phyloP scores from a whole-genome alignment of 2,797 vertebrate genomes.

The Peromyscus attwateri region DNA sequence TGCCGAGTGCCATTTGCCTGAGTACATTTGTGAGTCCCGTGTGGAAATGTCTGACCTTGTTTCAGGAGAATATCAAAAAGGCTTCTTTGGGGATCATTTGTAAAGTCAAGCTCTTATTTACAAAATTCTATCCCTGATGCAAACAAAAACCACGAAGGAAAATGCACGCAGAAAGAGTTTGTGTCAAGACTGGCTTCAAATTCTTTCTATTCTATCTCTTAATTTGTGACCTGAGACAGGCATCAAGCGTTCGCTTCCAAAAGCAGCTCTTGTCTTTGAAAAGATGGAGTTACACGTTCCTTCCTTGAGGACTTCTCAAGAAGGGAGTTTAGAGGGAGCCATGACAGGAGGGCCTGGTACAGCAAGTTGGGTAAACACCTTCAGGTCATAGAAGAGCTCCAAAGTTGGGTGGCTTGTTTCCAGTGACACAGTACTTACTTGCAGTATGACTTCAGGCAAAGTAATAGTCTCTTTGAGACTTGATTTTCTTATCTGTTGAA shows the following conservation, averaged over 20 bases:
- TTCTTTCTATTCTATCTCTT: neutral
- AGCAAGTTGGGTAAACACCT: neutral
- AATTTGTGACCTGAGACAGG: neutral
- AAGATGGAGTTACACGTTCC: neutral
- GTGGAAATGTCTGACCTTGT: neutral
- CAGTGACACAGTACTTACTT: neutral
- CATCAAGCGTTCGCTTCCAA: neutral
- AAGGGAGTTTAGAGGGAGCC: neutral
- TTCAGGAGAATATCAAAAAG: neutral
- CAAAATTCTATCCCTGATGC: neutral
- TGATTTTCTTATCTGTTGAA: conserved; percentile 35
- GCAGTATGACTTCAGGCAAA: conserved; percentile 36
- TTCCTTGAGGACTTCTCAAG: neutral
- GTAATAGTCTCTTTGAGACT: conserved; percentile 9
- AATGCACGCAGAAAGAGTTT: conserved; percentile 3
- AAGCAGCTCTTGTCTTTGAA: neutral
- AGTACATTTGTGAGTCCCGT: fast-evolving
- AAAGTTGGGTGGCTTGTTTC: neutral
- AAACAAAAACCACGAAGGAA: conserved; percentile 42
- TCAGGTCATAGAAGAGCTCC: neutral
- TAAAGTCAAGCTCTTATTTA: neutral
- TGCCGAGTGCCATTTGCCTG: neutral
- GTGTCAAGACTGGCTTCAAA: neutral
- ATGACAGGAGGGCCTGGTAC: neutral
- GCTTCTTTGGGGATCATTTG: neutral